These are phyloP conservation scores for Halesus radiatus DNA, from an alignment of 1,140 invertebrate species.

Conservation along the genomic window DNA sequence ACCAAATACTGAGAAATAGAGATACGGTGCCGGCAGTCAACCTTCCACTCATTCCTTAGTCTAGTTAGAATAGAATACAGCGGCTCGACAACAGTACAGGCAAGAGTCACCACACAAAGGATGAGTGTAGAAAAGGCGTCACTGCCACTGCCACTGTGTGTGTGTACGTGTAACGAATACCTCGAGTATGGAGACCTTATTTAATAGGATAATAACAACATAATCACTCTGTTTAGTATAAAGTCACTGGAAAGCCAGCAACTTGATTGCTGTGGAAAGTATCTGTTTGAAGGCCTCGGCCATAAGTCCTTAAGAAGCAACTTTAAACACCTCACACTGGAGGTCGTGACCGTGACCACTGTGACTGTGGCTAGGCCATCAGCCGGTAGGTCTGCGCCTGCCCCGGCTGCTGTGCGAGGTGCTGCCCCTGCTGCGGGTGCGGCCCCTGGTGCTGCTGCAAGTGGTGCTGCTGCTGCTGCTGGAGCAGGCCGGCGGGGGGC, in stretches of 20 bases:
- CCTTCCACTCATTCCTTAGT: neutral
- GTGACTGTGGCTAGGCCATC: slow-evolving; percentile 31
- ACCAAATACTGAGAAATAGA: neutral
- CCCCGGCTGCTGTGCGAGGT: slow-evolving; percentile 31
- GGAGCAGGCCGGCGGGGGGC: slow-evolving; percentile 58
- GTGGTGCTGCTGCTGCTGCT: slow-evolving; percentile 55
- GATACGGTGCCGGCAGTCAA: neutral
- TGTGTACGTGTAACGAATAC: neutral
- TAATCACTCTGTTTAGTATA: slow-evolving; percentile 35
- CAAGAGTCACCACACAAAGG: neutral
- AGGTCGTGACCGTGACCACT: too few species aligned
- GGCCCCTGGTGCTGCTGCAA: slow-evolving; percentile 47
- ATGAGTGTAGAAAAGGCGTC: slow-evolving; percentile 14
- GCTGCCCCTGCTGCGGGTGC: slow-evolving; percentile 54
- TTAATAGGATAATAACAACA: slow-evolving; percentile 51
- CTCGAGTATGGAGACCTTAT: slow-evolving; percentile 39
- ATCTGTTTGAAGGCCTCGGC: slow-evolving; percentile 36
- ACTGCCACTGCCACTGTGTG: neutral
- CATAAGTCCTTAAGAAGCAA: slow-evolving; percentile 55
- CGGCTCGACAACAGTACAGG: neutral
- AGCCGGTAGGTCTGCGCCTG: slow-evolving; percentile 47
- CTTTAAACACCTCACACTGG: slow-evolving; percentile 16
- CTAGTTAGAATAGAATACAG: neutral
- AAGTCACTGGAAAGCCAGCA: slow-evolving; percentile 34
- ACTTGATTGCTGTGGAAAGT: slow-evolving; percentile 11